Conservation (phyloP, 2,888 invertebrate genomes). For the Cryptophagus acutangulus region DNA sequence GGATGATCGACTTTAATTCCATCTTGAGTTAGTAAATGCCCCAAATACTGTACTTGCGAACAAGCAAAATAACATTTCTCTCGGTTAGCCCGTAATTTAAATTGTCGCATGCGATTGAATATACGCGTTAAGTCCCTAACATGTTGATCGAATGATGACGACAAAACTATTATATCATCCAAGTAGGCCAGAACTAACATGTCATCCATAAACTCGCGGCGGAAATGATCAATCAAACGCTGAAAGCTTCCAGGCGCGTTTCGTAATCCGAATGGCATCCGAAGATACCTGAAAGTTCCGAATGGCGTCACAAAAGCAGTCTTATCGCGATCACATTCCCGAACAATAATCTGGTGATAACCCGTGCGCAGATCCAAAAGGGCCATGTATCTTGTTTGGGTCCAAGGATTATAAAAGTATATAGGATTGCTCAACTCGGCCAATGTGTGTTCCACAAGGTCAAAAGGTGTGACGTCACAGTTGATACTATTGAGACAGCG, state of each 20-base stretch:
- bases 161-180: conserved; percentile 17
- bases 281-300: conserved; percentile 17
- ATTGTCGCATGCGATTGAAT: conserved; percentile 10
- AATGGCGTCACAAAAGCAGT: conserved; percentile 21
- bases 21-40: conserved; percentile 12
- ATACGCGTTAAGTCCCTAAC: conserved; percentile 12
- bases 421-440: too few species aligned
- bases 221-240: conserved; percentile 18
- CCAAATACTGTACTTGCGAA: conserved; percentile 13
- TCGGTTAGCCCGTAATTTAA: conserved; percentile 14
- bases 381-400: too few species aligned
- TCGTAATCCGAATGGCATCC: conserved; percentile 19
- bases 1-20: conserved; percentile 8
- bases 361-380: conserved; percentile 40
- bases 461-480: too few species aligned
- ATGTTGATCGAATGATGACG: conserved; percentile 15
- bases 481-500: too few species aligned
- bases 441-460: too few species aligned
- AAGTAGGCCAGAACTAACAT: conserved; percentile 11
- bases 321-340: conserved; percentile 39
- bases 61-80: conserved; percentile 16
- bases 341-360: conserved; percentile 38
- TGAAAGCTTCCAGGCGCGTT: conserved; percentile 18
- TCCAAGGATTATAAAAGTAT: too few species aligned
- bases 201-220: conserved; percentile 10